phyloP scores from a whole-genome alignment of 2,888 invertebrate genomes.

The Stictocephala bisonia region DNA sequence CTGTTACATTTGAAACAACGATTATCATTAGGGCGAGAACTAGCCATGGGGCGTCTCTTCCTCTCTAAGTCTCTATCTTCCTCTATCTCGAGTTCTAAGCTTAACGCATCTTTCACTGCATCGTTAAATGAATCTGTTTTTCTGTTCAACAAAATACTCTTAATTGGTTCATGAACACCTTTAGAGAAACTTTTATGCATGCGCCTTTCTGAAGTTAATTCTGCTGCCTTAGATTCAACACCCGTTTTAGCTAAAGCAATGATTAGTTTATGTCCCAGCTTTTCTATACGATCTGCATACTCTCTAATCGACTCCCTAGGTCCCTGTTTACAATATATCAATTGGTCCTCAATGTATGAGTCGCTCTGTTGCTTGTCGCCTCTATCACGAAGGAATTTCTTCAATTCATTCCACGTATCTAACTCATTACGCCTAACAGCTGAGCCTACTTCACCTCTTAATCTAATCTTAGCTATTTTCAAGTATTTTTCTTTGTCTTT shows the following conservation, averaged over 20 bases:
- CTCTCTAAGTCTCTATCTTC: background rate
- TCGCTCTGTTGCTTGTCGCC: conserved; percentile 22
- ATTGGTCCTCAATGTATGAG: conserved; percentile 11
- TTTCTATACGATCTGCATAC: conserved; percentile 4
- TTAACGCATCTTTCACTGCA: conserved; percentile 14
- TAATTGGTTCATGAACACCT: background rate
- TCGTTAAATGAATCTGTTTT: conserved; percentile 4
- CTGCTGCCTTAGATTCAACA: background rate
- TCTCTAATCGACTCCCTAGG: background rate
- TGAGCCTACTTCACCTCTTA: conserved; percentile 5
- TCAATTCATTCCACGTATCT: background rate
- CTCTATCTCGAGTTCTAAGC: background rate
- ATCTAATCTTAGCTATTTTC: conserved; percentile 12
- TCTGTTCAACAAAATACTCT: background rate
- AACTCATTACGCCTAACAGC: conserved; percentile 3
- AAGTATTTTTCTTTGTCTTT: conserved; percentile 4
- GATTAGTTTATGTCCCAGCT: conserved; percentile 1
- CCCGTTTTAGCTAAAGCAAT: background rate
- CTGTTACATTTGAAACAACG: conserved; percentile 6
- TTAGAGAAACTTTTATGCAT: conserved; percentile 10
- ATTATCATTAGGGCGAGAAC: background rate
- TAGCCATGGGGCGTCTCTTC: background rate
- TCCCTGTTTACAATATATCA: conserved; percentile 1
- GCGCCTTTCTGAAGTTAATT: background rate
- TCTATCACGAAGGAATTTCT: background rate